Conservation (phyloP, 2,113 vertebrate genomes). For the Scatophagus argus region DNA sequence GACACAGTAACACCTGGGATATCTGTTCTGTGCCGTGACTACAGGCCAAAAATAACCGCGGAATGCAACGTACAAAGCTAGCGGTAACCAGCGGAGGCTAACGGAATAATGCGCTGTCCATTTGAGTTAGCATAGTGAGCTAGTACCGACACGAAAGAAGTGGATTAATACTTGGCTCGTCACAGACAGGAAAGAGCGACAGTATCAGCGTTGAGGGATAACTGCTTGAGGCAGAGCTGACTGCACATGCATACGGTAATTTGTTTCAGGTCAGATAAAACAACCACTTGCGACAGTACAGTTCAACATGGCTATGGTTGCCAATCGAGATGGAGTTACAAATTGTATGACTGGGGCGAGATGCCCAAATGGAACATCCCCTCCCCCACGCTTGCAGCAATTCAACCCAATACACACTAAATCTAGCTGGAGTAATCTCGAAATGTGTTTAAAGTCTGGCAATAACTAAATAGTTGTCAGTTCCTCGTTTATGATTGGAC, state of each 20-base stretch:
- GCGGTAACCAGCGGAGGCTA: constrained; percentile 36
- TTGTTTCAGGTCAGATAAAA: constrained; percentile 11
- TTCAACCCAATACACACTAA: constrained; percentile 72
- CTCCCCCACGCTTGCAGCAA: constrained; percentile 84
- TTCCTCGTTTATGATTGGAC: constrained; percentile 1
- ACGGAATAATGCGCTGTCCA: constrained; percentile 62
- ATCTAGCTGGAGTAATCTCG: constrained; percentile 71
- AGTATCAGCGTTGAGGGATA: constrained; percentile 18
- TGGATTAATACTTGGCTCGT: constrained; percentile 68
- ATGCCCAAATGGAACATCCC: constrained; percentile 74
- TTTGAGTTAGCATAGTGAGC: constrained; percentile 55
- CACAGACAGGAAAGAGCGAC: constrained; percentile 57
- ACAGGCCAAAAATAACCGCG: constrained; percentile 20
- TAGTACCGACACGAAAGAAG: constrained; percentile 51
- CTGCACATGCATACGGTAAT: neutral
- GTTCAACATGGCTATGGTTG: constrained; percentile 20
- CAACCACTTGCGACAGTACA: constrained; percentile 17
- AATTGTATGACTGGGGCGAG: constrained; percentile 68
- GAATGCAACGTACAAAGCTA: constrained; percentile 30
- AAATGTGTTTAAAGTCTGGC: constrained; percentile 33
- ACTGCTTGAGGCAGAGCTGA: constrained; percentile 24
- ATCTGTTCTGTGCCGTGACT: neutral
- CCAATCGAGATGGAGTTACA: constrained; percentile 50
- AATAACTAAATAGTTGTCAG: constrained; percentile 9
- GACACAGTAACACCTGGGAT: neutral